phyloP scores from a whole-genome alignment of 2,888 invertebrate genomes.

The Melanostoma scalare region DNA sequence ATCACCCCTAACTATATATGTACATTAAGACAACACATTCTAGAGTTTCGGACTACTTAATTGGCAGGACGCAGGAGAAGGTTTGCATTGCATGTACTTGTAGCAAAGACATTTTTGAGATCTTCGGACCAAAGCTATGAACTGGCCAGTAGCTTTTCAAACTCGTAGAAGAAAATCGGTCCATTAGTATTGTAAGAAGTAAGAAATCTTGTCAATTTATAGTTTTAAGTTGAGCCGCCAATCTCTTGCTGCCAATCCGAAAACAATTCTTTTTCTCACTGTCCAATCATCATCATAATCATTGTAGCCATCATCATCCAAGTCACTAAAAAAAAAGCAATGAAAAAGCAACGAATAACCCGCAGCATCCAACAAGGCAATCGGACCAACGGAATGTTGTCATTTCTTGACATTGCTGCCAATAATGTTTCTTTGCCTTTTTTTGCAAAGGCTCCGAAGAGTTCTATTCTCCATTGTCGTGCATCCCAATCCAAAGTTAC shows the following conservation, averaged over 20 bases:
- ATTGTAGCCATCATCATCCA: constrained; percentile 59
- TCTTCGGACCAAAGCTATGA: no score
- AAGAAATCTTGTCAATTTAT: not conserved
- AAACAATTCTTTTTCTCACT: constrained; percentile 66
- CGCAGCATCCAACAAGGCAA: constrained; percentile 67
- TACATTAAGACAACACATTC: no score
- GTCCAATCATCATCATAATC: constrained; percentile 72
- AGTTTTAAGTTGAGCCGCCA: constrained; percentile 28
- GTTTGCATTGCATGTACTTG: no score
- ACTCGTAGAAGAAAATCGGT: not conserved
- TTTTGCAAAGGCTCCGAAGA: constrained; percentile 49
- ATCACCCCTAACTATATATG: no score
- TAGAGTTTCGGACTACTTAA: no score
- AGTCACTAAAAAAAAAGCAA: constrained; percentile 30
- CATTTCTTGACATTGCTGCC: constrained; percentile 74
- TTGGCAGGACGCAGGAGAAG: no score
- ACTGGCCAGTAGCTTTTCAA: no score
- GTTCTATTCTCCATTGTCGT: constrained; percentile 49
- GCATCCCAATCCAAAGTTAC: constrained; percentile 33
- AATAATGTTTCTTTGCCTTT: constrained; percentile 70
- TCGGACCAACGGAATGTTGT: constrained; percentile 72
- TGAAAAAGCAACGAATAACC: constrained; percentile 32
- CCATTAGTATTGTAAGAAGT: not conserved
- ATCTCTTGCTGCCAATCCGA: not conserved
- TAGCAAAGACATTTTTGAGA: no score